Evolutionary conservation across 2,113 vertebrate species (phyloP), one percentile per base, ranked within the genome.

Genomic region (Trochalopteron elliotii): DNA sequence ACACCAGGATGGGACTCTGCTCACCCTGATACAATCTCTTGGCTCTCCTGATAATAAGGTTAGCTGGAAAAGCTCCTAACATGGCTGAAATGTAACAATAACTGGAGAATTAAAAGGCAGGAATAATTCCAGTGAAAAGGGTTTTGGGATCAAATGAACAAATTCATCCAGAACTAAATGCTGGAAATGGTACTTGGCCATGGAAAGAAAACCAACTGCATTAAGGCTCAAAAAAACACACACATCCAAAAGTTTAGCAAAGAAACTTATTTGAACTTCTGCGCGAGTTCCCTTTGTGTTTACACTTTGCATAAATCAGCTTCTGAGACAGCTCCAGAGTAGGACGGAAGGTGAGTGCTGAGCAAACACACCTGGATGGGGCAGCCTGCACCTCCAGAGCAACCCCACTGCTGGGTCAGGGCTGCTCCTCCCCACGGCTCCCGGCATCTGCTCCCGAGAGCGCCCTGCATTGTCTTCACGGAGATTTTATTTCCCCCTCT

Each of bases 401-500:
- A 49, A 5, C n/a, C 18, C 30, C 5, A 1, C n/a, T 21, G 6
- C 33, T 13, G 7, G 75, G 37, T n/a, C 61, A 53, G 2, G 0
- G 63, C 25, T 12, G 2, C 1, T 52, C 55, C 72, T 63, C 10
- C 83, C 87, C 68, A 5, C 0, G 1, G 1, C 60, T 31, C 21
- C 71, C 1, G 2, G 75, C 45, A 9, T 22, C 88, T 35, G 88
- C 81, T 71, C 8, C 1, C 5, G 40, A 40, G 40, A 40, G 40
- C 12, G 40, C 40, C 40, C 40, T 40, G 40, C 50, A 6, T 21
- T 1, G 0, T 16, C 90, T 13, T 4, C 60, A 13, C 1, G 40
- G 67, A 77, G 63, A 13, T 11, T 72, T 70, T 23, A 39, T 42
- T 67, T 39, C 24, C 60, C 87, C 72, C 44, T 35, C 35, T 1